phyloP scores from a whole-genome alignment of 1,140 invertebrate species.

The Mercenaria mercenaria region DNA sequence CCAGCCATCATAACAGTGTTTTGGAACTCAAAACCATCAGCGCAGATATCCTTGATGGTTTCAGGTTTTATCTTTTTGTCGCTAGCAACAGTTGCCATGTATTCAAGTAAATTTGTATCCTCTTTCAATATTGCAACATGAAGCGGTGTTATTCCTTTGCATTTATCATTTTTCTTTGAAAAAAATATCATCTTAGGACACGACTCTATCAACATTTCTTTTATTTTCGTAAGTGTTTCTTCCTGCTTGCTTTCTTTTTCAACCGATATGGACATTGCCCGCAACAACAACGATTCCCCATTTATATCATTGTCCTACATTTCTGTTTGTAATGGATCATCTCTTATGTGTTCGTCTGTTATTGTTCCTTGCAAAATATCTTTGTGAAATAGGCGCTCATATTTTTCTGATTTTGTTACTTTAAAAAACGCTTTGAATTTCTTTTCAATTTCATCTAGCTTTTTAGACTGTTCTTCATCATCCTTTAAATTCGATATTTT shows the following conservation, averaged over 20 bases:
- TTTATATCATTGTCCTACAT: no score
- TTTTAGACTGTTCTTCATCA: background rate
- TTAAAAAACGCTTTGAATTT: no score
- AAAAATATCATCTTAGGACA: background rate
- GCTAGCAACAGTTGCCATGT: background rate
- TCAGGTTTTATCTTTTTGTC: no score
- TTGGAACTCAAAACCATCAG: background rate
- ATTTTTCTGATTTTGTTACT: no score
- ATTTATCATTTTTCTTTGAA: background rate
- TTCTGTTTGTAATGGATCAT: no score
- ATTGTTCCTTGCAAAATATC: background rate
- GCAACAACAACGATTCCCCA: background rate
- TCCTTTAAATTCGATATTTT: background rate
- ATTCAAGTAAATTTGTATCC: background rate
- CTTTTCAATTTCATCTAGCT: no score
- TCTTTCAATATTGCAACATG: no score
- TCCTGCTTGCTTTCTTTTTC: background rate
- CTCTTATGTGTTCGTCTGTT: background rate
- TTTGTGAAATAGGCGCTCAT: background rate
- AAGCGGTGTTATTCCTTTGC: background rate
- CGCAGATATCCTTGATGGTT: background rate
- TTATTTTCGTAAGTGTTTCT: background rate
- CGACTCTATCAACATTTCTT: background rate
- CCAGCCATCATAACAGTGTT: background rate
- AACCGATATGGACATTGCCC: no score